These are phyloP conservation scores for Propithecus perrieri DNA, from an alignment of 2,797 vertebrate species.

Conservation along the genomic window DNA sequence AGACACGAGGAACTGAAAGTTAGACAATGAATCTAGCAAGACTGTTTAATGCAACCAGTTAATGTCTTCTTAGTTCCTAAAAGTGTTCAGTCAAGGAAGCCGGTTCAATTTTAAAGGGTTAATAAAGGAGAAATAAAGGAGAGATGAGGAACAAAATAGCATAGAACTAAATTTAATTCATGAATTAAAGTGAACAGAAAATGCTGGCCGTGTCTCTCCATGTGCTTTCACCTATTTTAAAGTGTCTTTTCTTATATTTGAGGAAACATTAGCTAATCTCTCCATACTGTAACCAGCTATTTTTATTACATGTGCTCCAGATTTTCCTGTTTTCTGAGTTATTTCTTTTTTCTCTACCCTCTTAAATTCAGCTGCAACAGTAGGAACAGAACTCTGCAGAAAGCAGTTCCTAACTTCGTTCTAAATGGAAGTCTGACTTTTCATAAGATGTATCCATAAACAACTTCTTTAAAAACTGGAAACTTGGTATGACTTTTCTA, in stretches of 20 bases:
- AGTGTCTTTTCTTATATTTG: conserved; percentile 55
- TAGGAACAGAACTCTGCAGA: background rate
- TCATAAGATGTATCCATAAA: background rate
- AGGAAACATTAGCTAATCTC: conserved; percentile 63
- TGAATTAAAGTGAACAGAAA: background rate
- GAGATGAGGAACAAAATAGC: background rate
- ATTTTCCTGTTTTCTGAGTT: conserved; percentile 54
- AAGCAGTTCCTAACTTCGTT: background rate
- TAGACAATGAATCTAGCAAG: background rate
- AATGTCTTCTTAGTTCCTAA: background rate
- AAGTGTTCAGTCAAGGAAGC: background rate
- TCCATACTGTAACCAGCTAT: conserved; percentile 63
- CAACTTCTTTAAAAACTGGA: background rate
- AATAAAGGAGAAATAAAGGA: background rate
- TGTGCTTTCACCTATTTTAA: background rate
- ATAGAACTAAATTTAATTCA: background rate
- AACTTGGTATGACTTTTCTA: background rate
- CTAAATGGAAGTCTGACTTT: conserved; percentile 21
- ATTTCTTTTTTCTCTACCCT: background rate
- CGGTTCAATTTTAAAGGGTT: background rate
- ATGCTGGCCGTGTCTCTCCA: background rate
- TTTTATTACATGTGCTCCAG: conserved; percentile 62
- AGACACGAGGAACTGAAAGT: background rate
- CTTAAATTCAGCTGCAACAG: conserved; percentile 29
- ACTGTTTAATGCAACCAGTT: background rate